Conservation (phyloP, 2,888 invertebrate species). For the Tenthredo scrophulariae region DNA sequence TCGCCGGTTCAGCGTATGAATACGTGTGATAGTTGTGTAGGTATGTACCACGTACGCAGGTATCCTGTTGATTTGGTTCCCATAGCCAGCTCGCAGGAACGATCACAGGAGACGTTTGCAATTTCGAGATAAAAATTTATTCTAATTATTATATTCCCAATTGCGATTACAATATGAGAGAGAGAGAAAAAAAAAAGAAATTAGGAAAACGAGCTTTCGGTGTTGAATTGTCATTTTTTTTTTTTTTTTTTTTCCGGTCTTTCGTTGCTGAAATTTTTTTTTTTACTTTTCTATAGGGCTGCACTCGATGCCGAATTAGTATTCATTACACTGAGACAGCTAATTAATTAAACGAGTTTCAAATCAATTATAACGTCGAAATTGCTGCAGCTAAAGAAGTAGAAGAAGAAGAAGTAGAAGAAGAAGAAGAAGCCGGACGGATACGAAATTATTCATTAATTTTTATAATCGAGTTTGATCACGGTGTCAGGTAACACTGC, state of each 20-base stretch:
- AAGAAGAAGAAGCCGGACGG: not conserved
- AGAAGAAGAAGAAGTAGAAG: not conserved
- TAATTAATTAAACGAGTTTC: conserved; percentile 9
- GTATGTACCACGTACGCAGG: not conserved
- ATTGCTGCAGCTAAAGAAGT: not conserved
- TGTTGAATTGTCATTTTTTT: not conserved
- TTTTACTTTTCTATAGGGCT: not conserved
- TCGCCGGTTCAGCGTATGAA: not conserved
- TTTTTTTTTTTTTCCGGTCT: not conserved
- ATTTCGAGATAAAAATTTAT: not conserved
- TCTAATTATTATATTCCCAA: not conserved
- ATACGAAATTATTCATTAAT: not conserved
- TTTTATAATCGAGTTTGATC: not conserved
- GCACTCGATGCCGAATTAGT: not conserved
- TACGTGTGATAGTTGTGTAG: not conserved
- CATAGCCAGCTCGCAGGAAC: not conserved
- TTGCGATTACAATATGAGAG: not conserved
- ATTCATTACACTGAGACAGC: not conserved
- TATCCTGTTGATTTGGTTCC: conserved; percentile 1
- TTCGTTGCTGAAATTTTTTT: not conserved
- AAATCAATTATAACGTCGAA: not conserved
- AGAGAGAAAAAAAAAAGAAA: not conserved
- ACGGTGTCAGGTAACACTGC: not conserved
- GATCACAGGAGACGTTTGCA: not conserved
- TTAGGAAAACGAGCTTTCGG: not conserved